These are phyloP conservation scores for Felis catus DNA, from an alignment of 2,113 vertebrate species.

Conservation along the genomic window DNA sequence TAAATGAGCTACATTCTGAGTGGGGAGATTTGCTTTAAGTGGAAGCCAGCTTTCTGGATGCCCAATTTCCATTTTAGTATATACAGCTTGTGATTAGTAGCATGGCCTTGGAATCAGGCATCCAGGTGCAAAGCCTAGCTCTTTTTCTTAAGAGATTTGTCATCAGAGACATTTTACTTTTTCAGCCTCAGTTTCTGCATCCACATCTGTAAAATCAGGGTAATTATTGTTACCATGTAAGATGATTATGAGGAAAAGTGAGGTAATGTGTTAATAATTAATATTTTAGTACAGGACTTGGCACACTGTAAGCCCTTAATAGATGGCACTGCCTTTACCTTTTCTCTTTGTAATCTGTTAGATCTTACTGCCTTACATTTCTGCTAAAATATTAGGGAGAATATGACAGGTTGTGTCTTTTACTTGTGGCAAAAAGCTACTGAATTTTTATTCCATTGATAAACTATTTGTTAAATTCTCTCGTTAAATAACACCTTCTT, in stretches of 20 bases:
- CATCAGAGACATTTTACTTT: neutral
- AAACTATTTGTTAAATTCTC: neutral
- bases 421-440: neutral
- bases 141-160: neutral
- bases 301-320: neutral
- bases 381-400: neutral
- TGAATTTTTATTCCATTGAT: neutral
- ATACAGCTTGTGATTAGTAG: neutral
- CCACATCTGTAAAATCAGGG: neutral
- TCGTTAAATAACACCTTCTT: neutral
- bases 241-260: neutral
- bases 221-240: neutral
- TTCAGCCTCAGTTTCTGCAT: neutral
- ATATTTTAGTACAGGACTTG: neutral
- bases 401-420: neutral
- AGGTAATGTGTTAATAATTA: neutral
- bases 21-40: neutral
- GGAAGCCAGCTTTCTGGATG: neutral
- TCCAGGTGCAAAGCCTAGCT: neutral
- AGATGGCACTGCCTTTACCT: neutral
- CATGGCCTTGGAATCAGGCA: neutral
- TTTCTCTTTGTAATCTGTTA: neutral
- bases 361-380: neutral
- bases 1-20: neutral
- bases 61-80: neutral